A percentile compares a stretch with the other conserved stretches of the same genome.
Conservation (phyloP, 2,113 vertebrate species). For the Delphinus delphis region DNA sequence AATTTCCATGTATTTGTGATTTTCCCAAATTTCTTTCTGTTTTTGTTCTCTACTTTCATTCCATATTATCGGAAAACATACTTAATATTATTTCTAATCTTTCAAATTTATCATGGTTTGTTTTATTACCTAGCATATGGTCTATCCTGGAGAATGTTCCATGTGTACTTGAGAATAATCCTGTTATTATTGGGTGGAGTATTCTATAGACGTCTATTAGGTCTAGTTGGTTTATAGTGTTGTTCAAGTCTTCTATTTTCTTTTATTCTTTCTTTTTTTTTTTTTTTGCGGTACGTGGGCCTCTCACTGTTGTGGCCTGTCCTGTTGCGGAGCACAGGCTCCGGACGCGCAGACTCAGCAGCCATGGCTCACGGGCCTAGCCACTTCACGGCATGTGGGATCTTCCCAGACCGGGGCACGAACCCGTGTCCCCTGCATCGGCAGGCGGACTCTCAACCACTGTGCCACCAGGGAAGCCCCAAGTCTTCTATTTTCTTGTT, state of each 20-base stretch:
- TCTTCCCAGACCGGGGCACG: too few relatives aligned
- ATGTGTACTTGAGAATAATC: background rate
- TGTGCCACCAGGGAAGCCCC: too few relatives aligned
- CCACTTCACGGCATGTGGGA: too few relatives aligned
- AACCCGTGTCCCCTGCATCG: too few relatives aligned
- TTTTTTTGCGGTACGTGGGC: too few relatives aligned
- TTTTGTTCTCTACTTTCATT: background rate
- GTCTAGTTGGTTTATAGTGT: background rate
- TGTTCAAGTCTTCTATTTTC: background rate
- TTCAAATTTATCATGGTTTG: background rate
- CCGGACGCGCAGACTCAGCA: too few relatives aligned
- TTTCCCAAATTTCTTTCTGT: background rate
- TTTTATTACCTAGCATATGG: background rate
- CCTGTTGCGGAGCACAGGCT: too few relatives aligned
- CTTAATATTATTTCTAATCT: background rate
- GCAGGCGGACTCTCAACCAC: too few relatives aligned
- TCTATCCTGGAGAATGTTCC: background rate
- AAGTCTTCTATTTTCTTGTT: background rate
- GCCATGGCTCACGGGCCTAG: too few relatives aligned
- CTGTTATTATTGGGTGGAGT: background rate
- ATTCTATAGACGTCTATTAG: background rate
- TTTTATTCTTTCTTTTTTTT: background rate
- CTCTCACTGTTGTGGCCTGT: too few relatives aligned
- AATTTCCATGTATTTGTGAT: background rate
- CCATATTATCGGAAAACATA: background rate